Evolutionary conservation across 2,888 invertebrate genomes (phyloP), one percentile per base, ranked within the genome.

Genomic region (Hedya salicella): DNA sequence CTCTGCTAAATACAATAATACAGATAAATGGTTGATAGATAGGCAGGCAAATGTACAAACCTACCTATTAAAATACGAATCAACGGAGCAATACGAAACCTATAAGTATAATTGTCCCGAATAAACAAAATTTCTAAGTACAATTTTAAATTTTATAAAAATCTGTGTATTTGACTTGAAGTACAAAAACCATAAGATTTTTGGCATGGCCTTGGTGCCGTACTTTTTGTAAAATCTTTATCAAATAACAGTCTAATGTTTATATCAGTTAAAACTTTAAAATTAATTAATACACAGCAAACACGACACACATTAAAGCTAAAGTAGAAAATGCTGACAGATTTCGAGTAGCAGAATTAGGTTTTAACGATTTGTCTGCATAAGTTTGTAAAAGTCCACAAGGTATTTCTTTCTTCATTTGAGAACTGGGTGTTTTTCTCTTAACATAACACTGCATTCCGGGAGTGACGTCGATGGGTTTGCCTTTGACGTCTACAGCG

Each of bases 391-490:
- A 48, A 32, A 71, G 54, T 2, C 67, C 71, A 62, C 72, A 73
- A 1, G 70, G 67, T 3, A 73, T 68, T 1, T 61, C 60, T 36
- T 68, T 67, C 49, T 57, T 71, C 68, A 70, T 60, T 46, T 30
- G 59, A n/a, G 63, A 60, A 40, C 9, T 48, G 3, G 62, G 46
- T n/a, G 59, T 68, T 36, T 39, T 48, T 14, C 70, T 57, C 25
- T 69, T 70, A n/a, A 73, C 69, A 52, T 69, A 73, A 57, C 72
- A 73, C 54, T 68, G 49, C 72, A 70, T 71, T 14, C 71, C 72
- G 9, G 68, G 67, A 11, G 70, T 71, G 16, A 73, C 70, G 32
- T 61, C 17, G n/a, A 73, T 64, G 5, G 72, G 69, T 3, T 52
- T 46, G 1, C 72, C 72, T 60, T 73, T 73, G 30, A 66, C 68